Evolutionary conservation across 2,113 vertebrate species (phyloP), one percentile per base, ranked within the genome.

Genomic region (Trochalopteron elliotii): DNA sequence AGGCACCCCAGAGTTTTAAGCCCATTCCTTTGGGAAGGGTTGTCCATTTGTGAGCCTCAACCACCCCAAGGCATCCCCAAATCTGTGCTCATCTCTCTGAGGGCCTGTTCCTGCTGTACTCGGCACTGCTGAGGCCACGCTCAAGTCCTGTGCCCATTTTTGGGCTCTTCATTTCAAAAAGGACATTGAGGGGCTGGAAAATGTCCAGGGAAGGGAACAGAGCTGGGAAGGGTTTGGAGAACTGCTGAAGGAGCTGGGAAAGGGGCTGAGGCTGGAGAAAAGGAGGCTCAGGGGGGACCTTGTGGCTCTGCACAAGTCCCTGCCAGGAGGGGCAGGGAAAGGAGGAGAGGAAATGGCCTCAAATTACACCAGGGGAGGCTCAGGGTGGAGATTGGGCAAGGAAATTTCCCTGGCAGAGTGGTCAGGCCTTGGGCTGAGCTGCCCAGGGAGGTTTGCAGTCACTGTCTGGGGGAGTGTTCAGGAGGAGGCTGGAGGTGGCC

Each of bases 11-110:
- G 49, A 2, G 0, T 45, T 78, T 25, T 75, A 27, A 1, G 9
- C 5, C 33, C 12, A 1, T 55, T 69, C 10, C 28, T 56, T 35
- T 40, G 30, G 59, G 75, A 69, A 68, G 21, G 5, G 2, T 2
- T 5, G 3, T 0, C 5, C 42, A 44, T 17, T 30, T 30, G 3
- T 0, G 2, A 21, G 16, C 12, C 10, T 11, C 64, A 40, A 3
- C 25, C 65, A 19, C 7, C 6, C 87, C n/a, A 72, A 53, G 19
- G 9, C 28, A 42, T 19, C 39, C 17, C 59, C 47, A 37, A 4
- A 7, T 16, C 28, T 15, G 39, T 3, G 15, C 1, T 10, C 45
- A 8, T 2, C 30, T 31, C 1, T 6, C 55, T 3, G 15, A n/a
- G 39, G 19, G 28, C 11, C 37, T 24, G 3, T 60, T 75, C 37